Evolutionary conservation across 2,113 vertebrate species (phyloP), one percentile per base, ranked within the genome.

Genomic region (Lepisosteus osseus): DNA sequence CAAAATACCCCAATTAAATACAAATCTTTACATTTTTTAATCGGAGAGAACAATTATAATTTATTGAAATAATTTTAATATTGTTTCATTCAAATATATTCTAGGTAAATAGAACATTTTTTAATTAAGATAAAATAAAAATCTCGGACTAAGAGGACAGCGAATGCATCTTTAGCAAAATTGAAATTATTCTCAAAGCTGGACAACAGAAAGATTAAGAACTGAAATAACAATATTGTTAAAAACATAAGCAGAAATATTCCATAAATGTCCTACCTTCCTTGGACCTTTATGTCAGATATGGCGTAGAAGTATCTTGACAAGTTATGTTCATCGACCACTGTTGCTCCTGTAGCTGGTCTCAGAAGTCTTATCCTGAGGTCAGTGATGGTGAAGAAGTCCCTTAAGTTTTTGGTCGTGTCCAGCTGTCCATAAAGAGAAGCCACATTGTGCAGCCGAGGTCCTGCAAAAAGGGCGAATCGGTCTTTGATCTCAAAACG

Each of bases 401-500:
- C 97, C 86, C 97, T 89, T 82, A 99, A 91, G 80, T 98, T 97
- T 91, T 98, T 98, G 82, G 95, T 99, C 7, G 97, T 99, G 89
- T 99, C 97, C 81, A 99, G 91, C 77, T 98, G 97, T 61, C 97
- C 97, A 1, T 99, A 99, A 65, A 99, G 93, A 6, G 97, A 99
- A 56, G 97, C 97, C 97, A 99, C 98, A 77, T 99, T 99, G 87
- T 95, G 95, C 47, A 99, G 94, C 57, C 94, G 90, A 45, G 97
- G 96, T 74, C 97, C 97, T 42, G 97, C 97, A 72, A 99, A 99
- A 88, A 98, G 93, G 0, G 97, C 97, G 63, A 99, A 98, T 65
- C 97, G 93, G 78, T 99, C 97, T 90, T 98, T 99, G 87, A 99
- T 97, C 88, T 99, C 97, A 13, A 99, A 99, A 82, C 96, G 95